These are phyloP conservation scores for Muschampia plurimacula DNA, from an alignment of 2,888 invertebrate species.

Conservation along the genomic window DNA sequence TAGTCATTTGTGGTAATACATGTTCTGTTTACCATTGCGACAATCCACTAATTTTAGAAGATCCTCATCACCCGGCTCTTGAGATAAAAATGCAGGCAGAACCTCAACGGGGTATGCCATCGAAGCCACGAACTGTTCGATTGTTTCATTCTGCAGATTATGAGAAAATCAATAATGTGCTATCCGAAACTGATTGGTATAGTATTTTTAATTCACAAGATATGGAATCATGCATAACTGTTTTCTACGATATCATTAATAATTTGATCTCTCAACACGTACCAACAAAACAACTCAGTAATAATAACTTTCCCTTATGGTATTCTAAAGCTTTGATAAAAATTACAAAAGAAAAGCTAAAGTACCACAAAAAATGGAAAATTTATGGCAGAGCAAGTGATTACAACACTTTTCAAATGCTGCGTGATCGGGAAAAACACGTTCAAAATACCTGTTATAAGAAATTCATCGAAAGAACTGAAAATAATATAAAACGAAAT, in stretches of 20 bases:
- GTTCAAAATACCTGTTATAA: slow-evolving; percentile 4
- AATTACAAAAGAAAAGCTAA: slow-evolving; percentile 20
- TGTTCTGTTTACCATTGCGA: background rate
- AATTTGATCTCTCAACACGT: background rate
- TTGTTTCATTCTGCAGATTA: slow-evolving; percentile 18
- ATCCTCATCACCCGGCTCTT: background rate
- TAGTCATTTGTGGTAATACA: background rate
- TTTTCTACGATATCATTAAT: slow-evolving; percentile 17
- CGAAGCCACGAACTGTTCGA: background rate
- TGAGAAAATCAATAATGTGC: background rate
- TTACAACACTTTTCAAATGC: slow-evolving; percentile 3
- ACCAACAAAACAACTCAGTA: background rate
- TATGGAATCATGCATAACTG: background rate
- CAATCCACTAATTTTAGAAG: background rate
- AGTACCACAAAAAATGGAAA: slow-evolving; percentile 23
- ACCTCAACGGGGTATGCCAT: background rate
- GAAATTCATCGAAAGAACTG: background rate
- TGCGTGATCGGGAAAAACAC: background rate
- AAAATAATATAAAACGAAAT: slow-evolving; percentile 10
- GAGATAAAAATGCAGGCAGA: background rate
- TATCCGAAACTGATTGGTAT: slow-evolving; percentile 2
- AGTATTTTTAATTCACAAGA: background rate
- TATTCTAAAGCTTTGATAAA: slow-evolving; percentile 19
- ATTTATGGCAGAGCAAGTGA: slow-evolving; percentile 1
- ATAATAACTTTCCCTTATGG: slow-evolving; percentile 2